These are phyloP conservation scores for Sitophilus oryzae DNA, from an alignment of 1,140 invertebrate species.

Conservation along the genomic window DNA sequence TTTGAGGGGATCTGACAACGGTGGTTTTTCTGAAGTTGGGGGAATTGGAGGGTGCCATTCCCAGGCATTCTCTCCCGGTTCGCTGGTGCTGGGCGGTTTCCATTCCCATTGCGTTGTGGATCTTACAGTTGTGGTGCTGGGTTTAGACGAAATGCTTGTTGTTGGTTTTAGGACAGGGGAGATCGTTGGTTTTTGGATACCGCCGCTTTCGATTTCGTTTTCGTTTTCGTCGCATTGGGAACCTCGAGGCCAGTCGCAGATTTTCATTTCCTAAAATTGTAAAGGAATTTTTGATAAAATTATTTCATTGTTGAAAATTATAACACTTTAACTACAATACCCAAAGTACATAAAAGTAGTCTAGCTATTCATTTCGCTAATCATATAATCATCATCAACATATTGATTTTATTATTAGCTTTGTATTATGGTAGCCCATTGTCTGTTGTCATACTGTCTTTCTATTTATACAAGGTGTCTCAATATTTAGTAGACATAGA, in stretches of 20 bases:
- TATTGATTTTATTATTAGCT: too few species aligned
- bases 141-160: conserved; percentile 10
- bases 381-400: too few species aligned
- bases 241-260: conserved; percentile 74
- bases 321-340: too few species aligned
- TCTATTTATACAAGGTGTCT: too few species aligned
- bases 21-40: conserved; percentile 33
- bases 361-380: too few species aligned
- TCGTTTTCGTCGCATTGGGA: conserved; percentile 54
- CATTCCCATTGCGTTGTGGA: conserved; percentile 18
- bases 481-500: too few species aligned
- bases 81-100: conserved; percentile 28
- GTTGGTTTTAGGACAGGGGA: not conserved
- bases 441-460: too few species aligned
- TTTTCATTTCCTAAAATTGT: conserved; percentile 45
- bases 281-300: too few species aligned
- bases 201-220: conserved; percentile 26
- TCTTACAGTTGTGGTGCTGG: conserved; percentile 6
- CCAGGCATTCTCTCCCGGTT: conserved; percentile 24
- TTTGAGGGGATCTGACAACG: conserved; percentile 33
- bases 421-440: too few species aligned
- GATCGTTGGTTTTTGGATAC: conserved; percentile 1
- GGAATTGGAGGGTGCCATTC: conserved; percentile 36
- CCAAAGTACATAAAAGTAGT: too few species aligned
- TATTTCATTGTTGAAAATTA: too few species aligned